Conservation (phyloP, 2,113 vertebrate genomes). For the Hoplias malabaricus region DNA sequence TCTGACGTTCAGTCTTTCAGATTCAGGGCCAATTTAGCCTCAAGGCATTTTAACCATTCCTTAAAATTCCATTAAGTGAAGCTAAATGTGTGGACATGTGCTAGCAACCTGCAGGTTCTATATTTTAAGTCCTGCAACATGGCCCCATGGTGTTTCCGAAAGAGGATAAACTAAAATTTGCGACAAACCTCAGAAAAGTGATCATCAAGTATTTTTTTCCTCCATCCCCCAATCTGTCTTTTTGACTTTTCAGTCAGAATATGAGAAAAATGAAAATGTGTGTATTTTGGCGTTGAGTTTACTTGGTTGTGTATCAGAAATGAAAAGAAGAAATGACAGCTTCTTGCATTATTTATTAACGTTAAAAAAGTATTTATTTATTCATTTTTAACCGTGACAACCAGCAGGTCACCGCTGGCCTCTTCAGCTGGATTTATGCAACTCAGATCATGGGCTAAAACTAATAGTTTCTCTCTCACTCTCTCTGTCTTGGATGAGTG, state of each 20-base stretch:
- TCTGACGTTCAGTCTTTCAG: neutral
- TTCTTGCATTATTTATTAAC: neutral
- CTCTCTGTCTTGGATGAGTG: constrained; percentile 9
- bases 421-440: constrained; percentile 5
- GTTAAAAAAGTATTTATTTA: too few relatives aligned
- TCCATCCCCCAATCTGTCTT: neutral
- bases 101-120: neutral
- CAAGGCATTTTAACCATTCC: neutral
- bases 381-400: constrained; percentile 3
- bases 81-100: neutral
- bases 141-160: neutral
- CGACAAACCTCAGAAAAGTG: neutral
- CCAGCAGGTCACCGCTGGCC: neutral
- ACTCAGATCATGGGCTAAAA: neutral
- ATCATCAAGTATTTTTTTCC: neutral
- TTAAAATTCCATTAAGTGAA: neutral
- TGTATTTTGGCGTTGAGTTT: neutral
- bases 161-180: neutral
- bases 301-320: neutral
- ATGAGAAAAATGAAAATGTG: neutral
- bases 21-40: constrained; percentile 15
- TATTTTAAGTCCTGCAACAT: constrained; percentile 9
- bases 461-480: constrained; percentile 12
- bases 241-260: neutral
- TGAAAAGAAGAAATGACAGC: constrained; percentile 3